Base-by-base conservation (phyloP, 2,888 invertebrate species). In the Rhamphomyia laevipes region DNA sequence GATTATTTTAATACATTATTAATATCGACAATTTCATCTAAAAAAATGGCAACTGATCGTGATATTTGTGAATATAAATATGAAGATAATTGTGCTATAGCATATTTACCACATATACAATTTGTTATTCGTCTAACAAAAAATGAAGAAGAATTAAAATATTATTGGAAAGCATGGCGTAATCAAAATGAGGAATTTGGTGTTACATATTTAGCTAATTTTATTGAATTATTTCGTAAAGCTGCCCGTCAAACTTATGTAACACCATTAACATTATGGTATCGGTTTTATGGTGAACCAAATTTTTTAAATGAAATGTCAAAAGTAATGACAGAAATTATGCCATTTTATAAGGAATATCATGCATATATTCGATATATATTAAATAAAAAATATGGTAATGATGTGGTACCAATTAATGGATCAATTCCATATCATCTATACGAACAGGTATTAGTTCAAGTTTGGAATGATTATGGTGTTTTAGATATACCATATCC, bases 401-500 rank as follows among this genome's bases (percentile, higher is more conserved):
- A 77, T 10, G 69, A 77, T 17, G 68, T 82, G 1, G 77, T 82
- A 0, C 74, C 77, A 0, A 74, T 76, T 40, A 76, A 70, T 51
- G 86, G 84, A 43, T 83, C 84, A 1, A 85, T 87, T 48, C 86
- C 86, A 0, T 85, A 83, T 16, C 86, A 87, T 73, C 70, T 87
- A 12, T 69, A 85, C 54, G 84, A 84, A 49, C 67, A 68, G 53
- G 66, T 68, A 0, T 47, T 67, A 2, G 61, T 62, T 23, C 67
- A 67, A 53, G 65, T 63, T 12, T 68, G 68, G 67, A 61, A 61
- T 2, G 53, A 58, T 17, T 63, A 60, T 37, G 67, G 67, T 52
- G 57, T 67, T 10, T 59, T 67, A 33, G 67, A 67, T 16, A 47
- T 57, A 0, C 59, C 59, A 42, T 68, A 61, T 33, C 66, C 67